A percentile compares a stretch with the other conserved stretches of the same genome.
Evolutionary conservation across 2,888 invertebrate species (phyloP).

Genomic region (Eurytoma californica): DNA sequence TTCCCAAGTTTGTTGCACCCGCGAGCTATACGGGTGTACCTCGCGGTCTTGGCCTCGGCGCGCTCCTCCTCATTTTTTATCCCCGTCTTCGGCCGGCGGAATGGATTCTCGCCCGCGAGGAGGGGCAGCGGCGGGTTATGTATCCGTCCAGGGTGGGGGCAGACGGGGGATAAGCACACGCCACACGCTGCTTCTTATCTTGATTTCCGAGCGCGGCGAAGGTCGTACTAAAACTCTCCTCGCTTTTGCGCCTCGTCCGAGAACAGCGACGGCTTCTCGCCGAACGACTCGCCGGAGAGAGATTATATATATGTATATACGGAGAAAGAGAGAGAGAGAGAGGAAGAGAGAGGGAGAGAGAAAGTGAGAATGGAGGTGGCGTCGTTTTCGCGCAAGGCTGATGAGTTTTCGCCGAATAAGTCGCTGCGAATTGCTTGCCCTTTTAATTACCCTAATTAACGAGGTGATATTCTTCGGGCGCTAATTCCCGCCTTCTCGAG

Average conservation of each 20-base stretch:
- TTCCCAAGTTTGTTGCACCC: constrained; percentile 17
- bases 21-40: not conserved
- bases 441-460: constrained; percentile 34
- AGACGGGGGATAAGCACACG: not conserved
- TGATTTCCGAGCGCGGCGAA: not conserved
- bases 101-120: not conserved
- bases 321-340: not conserved
- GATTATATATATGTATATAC: too few relatives aligned
- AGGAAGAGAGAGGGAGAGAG: not conserved
- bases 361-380: not conserved
- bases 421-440: not conserved
- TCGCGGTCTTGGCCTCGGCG: not conserved
- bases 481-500: too few relatives aligned
- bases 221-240: not conserved
- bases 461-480: not conserved
- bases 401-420: constrained; percentile 36
- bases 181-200: not conserved
- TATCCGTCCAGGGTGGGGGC: not conserved
- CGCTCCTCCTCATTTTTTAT: not conserved
- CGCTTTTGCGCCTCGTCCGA: not conserved
- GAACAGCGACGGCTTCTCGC: not conserved
- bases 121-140: not conserved
- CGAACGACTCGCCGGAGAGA: constrained; percentile 32
- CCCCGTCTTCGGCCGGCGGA: not conserved
- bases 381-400: constrained; percentile 9